Evolutionary conservation across 2,797 vertebrate genomes (phyloP).

Genomic region (Carcharodon carcharias): DNA sequence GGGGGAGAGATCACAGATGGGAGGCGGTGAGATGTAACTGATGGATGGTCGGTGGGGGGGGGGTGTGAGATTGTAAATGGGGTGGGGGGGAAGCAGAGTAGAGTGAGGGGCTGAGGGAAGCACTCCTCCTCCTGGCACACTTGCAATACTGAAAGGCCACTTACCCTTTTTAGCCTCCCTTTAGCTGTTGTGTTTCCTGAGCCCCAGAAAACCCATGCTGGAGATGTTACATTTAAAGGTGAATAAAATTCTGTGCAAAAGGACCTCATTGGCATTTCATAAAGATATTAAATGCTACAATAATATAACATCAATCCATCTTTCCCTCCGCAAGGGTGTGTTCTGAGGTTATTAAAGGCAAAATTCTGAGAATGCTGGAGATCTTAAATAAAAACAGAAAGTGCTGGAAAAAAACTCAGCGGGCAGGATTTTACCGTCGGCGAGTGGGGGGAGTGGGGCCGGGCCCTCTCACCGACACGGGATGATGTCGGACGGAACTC

Average conservation of each 20-base stretch:
- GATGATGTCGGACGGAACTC: too few species aligned
- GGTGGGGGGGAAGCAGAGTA: background rate
- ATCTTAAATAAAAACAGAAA: too few species aligned
- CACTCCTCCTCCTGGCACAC: background rate
- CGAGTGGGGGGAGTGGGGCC: too few species aligned
- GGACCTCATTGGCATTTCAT: background rate
- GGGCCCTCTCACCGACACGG: too few species aligned
- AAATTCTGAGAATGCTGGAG: too few species aligned
- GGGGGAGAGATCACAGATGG: background rate
- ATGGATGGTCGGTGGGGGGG: background rate
- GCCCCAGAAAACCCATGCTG: background rate
- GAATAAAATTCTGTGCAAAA: background rate
- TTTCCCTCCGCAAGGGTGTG: background rate
- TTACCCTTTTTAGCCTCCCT: background rate
- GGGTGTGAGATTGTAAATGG: background rate
- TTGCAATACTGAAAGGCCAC: background rate
- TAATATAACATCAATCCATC: background rate
- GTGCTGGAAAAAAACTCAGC: too few species aligned
- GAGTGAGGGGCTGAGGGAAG: background rate
- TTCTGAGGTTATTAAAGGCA: background rate
- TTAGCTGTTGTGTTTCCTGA: background rate
- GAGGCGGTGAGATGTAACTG: background rate
- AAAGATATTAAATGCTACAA: background rate
- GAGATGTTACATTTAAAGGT: background rate
- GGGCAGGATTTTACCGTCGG: too few species aligned